Percentiles rank a stretch among this genome's conserved stretches.
Conservation (phyloP, 2,113 vertebrate genomes). For the Sialia sialis region DNA sequence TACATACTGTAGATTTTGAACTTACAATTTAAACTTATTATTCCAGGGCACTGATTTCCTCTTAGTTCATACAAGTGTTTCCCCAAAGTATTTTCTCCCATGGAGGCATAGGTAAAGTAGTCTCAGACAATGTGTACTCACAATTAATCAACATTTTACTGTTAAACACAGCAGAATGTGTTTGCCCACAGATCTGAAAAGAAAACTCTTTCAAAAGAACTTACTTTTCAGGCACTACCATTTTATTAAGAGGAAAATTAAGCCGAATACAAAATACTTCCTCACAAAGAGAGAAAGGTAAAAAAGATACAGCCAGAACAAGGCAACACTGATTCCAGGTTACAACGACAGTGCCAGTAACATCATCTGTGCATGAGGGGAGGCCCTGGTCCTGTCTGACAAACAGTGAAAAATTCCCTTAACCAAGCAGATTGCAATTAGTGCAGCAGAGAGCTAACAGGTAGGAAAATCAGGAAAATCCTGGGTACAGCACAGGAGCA, state of each 20-base stretch:
- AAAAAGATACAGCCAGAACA: constrained; percentile 64
- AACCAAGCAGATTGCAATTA: background rate
- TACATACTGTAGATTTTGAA: background rate
- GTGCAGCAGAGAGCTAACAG: background rate
- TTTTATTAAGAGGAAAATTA: constrained; percentile 69
- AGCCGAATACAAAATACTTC: constrained; percentile 62
- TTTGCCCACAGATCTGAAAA: constrained; percentile 58
- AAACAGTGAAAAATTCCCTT: constrained; percentile 1
- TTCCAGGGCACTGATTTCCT: background rate
- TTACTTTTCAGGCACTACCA: constrained; percentile 68
- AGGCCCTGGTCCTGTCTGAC: constrained; percentile 39
- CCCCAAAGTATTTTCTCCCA: background rate
- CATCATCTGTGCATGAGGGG: background rate
- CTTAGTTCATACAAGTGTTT: background rate
- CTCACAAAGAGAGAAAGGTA: constrained; percentile 64
- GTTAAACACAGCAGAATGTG: constrained; percentile 24
- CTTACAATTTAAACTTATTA: background rate
- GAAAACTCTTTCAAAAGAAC: constrained; percentile 65
- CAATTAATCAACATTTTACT: constrained; percentile 27
- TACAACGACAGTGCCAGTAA: constrained; percentile 52
- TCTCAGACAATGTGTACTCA: background rate
- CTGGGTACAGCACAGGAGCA: background rate
- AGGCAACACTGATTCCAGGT: constrained; percentile 53
- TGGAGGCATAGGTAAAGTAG: background rate
- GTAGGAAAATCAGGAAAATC: background rate